These are phyloP conservation scores for Caenorhabditis doughertyi DNA, from an alignment of 2,888 invertebrate genomes.

Conservation along the genomic window DNA sequence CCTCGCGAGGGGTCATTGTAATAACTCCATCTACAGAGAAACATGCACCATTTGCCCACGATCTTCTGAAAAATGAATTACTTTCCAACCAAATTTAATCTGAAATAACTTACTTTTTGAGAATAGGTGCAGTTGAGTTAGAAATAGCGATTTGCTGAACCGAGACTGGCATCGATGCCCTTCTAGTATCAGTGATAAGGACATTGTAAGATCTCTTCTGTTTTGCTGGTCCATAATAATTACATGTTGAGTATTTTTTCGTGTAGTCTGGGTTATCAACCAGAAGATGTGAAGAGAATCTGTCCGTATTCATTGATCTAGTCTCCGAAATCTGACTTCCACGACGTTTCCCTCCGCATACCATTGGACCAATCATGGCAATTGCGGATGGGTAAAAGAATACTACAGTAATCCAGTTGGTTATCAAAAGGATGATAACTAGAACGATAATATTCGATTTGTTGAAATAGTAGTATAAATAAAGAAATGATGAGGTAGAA, in stretches of 20 bases:
- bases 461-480: conserved; percentile 23
- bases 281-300: conserved; percentile 59
- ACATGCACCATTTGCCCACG: conserved; percentile 59
- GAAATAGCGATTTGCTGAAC: conserved; percentile 49
- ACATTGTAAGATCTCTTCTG: conserved; percentile 58
- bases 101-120: conserved; percentile 46
- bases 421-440: conserved; percentile 22
- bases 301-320: conserved; percentile 51
- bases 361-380: conserved; percentile 32
- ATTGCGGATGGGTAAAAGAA: conserved; percentile 56
- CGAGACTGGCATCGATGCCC: conserved; percentile 55
- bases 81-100: background rate
- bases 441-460: conserved; percentile 17
- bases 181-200: conserved; percentile 45
- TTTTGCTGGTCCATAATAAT: conserved; percentile 49
- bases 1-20: conserved; percentile 57
- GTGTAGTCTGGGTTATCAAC: conserved; percentile 60
- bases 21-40: conserved; percentile 57
- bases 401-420: conserved; percentile 56
- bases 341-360: conserved; percentile 39
- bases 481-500: conserved; percentile 23
- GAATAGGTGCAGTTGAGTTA: conserved; percentile 48
- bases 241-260: conserved; percentile 51
- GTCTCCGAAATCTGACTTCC: conserved; percentile 60
- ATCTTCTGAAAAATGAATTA: conserved; percentile 45